A percentile compares a stretch with the other conserved stretches of the same genome.
These are phyloP conservation scores for Aurelia sp. DNA, from an alignment of 30 jellyfish, hydroid and myxozoan species.

Conservation along the genomic window DNA sequence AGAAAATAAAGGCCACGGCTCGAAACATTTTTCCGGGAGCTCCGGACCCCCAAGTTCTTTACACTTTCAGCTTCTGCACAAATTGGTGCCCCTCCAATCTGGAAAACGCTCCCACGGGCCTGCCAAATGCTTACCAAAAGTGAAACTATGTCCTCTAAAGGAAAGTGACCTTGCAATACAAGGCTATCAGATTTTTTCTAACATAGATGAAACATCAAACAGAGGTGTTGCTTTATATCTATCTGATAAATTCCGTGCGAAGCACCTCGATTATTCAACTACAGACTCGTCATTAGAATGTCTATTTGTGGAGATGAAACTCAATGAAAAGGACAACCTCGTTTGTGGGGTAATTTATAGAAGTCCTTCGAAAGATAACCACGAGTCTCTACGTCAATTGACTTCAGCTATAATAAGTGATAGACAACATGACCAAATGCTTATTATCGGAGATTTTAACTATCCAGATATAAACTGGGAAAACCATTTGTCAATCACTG, in stretches of 20 bases:
- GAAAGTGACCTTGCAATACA: background rate
- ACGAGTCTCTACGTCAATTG: background rate
- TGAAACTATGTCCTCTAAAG: no score
- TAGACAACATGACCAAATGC: conserved; percentile 7
- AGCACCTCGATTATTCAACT: conserved; percentile 10
- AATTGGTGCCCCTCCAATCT: no score
- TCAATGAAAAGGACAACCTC: conserved; percentile 16
- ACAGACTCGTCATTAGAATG: conserved; percentile 3
- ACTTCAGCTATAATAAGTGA: background rate
- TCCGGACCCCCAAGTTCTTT: no score
- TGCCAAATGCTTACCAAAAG: no score
- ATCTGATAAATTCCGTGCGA: background rate
- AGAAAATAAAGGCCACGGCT: no score
- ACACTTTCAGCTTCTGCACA: no score
- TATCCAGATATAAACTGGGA: no score
- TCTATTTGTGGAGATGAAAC: conserved; percentile 1
- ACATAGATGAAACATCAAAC: background rate
- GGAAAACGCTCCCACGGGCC: no score
- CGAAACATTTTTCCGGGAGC: no score
- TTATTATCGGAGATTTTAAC: background rate
- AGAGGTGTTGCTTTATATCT: conserved; percentile 27
- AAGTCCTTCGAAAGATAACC: conserved; percentile 24
- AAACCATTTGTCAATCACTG: no score
- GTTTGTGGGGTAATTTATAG: conserved; percentile 24
- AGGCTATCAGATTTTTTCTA: conserved; percentile 22